A percentile compares a stretch with the other conserved stretches of the same genome.
Conservation (phyloP, 2,888 invertebrate genomes). For the Pandemis cinnamomeana region DNA sequence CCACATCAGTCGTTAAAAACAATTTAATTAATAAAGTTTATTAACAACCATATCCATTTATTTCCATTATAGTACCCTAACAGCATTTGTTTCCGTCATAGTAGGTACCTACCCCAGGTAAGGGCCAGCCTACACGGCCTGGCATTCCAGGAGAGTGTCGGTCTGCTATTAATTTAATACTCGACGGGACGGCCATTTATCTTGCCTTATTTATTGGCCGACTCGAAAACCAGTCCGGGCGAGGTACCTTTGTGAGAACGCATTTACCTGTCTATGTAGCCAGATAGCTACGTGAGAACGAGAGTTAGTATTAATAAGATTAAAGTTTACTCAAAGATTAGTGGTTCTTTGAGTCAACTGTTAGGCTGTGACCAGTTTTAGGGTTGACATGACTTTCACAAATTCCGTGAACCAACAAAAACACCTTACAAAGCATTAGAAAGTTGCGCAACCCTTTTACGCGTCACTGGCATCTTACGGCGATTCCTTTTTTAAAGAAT, state of each 20-base stretch:
- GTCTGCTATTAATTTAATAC: constrained; percentile 82
- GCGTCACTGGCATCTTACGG: constrained; percentile 70
- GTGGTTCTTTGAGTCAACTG: constrained; percentile 44
- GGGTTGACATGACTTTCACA: constrained; percentile 72
- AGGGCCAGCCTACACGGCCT: constrained; percentile 65
- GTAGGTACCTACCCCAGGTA: constrained; percentile 47
- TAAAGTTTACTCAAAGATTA: constrained; percentile 45
- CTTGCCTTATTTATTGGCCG: constrained; percentile 82
- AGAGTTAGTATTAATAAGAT: constrained; percentile 52
- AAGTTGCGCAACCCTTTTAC: constrained; percentile 83
- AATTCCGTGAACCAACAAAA: constrained; percentile 66
- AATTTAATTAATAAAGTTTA: constrained; percentile 43
- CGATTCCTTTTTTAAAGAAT: constrained; percentile 69
- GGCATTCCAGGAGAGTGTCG: constrained; percentile 71
- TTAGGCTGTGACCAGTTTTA: background rate
- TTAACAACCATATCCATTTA: constrained; percentile 62
- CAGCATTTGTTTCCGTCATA: background rate
- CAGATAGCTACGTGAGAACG: constrained; percentile 50
- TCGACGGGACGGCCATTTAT: constrained; percentile 81
- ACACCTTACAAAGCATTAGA: constrained; percentile 82
- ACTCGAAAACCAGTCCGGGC: constrained; percentile 78
- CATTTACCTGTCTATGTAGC: constrained; percentile 69
- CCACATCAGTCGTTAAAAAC: constrained; percentile 17
- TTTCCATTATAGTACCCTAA: constrained; percentile 50
- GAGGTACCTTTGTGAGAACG: constrained; percentile 67